Percentiles rank a stretch among this genome's conserved stretches.
phyloP scores from a whole-genome alignment of 2,797 vertebrate genomes.

The Petrocephalus sullivani region DNA sequence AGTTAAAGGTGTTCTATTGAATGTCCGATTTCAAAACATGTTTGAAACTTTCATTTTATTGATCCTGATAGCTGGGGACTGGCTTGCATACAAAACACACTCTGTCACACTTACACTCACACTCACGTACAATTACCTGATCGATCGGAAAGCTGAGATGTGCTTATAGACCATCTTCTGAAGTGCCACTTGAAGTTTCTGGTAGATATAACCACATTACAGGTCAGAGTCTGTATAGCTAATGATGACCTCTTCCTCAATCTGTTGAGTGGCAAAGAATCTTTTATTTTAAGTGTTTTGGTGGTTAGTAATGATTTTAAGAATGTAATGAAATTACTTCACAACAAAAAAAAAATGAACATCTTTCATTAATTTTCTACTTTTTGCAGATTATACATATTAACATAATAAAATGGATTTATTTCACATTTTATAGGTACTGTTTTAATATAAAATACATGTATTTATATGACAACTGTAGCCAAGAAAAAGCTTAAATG shows the following conservation, averaged over 20 bases:
- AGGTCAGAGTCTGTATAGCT: conserved; percentile 52
- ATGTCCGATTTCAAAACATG: neutral
- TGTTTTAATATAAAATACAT: conserved; percentile 21
- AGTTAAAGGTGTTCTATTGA: neutral
- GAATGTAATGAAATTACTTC: conserved; percentile 54
- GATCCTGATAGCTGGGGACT: neutral
- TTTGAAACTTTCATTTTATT: neutral
- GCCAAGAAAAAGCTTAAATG: neutral
- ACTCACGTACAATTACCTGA: neutral
- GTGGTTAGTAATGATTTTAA: conserved; percentile 61
- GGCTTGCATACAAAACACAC: neutral
- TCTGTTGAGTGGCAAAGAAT: conserved; percentile 52
- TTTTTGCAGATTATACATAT: conserved; percentile 44
- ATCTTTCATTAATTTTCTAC: conserved; percentile 42
- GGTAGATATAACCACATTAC: conserved; percentile 61
- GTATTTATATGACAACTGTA: neutral
- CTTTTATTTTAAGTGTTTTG: conserved; percentile 62
- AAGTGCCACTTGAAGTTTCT: conserved; percentile 55
- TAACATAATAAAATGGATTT: conserved; percentile 39
- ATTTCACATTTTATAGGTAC: conserved; percentile 11
- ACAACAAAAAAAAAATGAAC: conserved; percentile 39
- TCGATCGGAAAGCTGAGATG: conserved; percentile 49
- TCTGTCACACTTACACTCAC: neutral
- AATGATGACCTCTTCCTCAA: conserved; percentile 54
- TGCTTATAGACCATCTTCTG: conserved; percentile 57